A percentile compares a stretch with the other conserved stretches of the same genome.
Evolutionary conservation across 2,797 vertebrate species (phyloP).

Genomic region (Adrianichthys oophorus): DNA sequence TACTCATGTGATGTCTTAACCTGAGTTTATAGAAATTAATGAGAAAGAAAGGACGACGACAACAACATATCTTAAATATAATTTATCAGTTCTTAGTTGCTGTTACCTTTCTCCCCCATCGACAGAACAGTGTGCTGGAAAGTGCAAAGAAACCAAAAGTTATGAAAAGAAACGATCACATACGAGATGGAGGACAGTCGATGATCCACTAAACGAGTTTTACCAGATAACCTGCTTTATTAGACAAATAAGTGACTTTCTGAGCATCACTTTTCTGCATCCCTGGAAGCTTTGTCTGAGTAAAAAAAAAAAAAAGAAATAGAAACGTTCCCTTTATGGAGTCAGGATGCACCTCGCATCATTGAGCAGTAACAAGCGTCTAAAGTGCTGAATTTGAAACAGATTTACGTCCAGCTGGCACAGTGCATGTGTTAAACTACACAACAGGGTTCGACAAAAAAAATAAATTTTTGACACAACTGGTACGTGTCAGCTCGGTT

Average conservation of each 20-base stretch:
- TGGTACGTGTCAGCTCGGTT: background rate
- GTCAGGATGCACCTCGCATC: constrained; percentile 34
- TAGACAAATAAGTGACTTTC: no score
- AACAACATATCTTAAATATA: constrained; percentile 6
- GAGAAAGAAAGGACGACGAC: background rate
- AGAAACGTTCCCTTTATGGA: constrained; percentile 59
- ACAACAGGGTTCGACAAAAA: constrained; percentile 27
- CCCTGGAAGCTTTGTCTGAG: constrained; percentile 10
- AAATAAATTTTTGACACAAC: constrained; percentile 6
- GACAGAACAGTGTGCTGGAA: constrained; percentile 7
- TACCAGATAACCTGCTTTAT: no score
- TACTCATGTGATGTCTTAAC: no score
- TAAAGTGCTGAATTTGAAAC: constrained; percentile 44
- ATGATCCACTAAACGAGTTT: background rate
- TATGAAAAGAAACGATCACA: constrained; percentile 7
- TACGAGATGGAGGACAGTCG: background rate
- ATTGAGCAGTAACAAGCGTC: constrained; percentile 38
- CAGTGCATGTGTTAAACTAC: constrained; percentile 44
- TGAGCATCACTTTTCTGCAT: background rate
- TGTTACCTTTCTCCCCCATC: background rate
- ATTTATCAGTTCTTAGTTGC: constrained; percentile 28
- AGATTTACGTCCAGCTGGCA: constrained; percentile 43
- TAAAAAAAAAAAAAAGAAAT: constrained; percentile 30
- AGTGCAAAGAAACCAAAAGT: constrained; percentile 9
- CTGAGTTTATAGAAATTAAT: background rate